Percentiles rank a stretch among this genome's conserved stretches.
Conservation (phyloP, 2,113 vertebrate species). For the Thunnus maccoyii region DNA sequence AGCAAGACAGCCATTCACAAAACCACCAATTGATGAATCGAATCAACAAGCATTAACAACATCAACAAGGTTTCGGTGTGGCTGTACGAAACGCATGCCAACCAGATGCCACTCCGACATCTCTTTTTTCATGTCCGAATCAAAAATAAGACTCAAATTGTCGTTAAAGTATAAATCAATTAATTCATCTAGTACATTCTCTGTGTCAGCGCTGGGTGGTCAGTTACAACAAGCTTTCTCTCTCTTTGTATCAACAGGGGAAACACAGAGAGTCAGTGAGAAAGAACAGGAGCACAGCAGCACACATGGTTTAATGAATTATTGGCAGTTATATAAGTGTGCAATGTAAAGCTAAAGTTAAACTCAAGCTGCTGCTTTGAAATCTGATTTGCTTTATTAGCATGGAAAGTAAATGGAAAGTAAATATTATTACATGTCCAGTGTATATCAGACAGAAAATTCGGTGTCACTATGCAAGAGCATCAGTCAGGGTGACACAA, state of each 20-base stretch:
- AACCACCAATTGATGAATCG: too few relatives aligned
- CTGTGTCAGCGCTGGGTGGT: neutral
- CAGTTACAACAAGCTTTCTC: neutral
- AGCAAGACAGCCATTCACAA: too few relatives aligned
- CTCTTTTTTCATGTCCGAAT: too few relatives aligned
- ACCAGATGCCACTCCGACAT: neutral
- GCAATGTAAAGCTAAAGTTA: neutral
- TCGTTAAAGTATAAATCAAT: neutral
- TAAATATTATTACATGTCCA: neutral
- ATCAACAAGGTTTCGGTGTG: neutral
- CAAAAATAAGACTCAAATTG: too few relatives aligned
- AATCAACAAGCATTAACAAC: too few relatives aligned
- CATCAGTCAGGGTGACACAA: too few relatives aligned
- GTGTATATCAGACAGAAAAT: too few relatives aligned
- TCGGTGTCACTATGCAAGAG: too few relatives aligned
- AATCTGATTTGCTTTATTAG: neutral
- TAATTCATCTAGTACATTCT: neutral
- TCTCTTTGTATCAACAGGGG: neutral
- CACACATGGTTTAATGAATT: neutral
- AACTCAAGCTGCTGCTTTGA: neutral
- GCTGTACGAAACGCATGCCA: neutral
- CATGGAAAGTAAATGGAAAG: too few relatives aligned
- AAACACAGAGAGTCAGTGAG: neutral
- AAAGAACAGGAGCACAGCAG: neutral
- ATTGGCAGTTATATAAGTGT: neutral